phyloP scores from a whole-genome alignment of 2,797 vertebrate genomes.

The Pipistrellus kuhlii region DNA sequence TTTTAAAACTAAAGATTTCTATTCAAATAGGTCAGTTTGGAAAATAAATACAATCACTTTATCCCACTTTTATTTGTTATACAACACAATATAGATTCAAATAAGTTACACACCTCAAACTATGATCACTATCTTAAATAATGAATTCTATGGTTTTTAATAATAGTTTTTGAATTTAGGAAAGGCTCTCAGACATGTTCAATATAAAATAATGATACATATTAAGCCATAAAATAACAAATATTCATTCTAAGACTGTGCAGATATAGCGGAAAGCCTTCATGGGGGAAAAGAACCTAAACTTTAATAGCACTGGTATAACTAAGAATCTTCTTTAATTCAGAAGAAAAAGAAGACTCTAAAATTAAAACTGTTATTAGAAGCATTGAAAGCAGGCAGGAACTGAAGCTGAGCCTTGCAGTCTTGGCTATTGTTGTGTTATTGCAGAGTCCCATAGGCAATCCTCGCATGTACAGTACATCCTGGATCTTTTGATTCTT shows the following conservation, averaged over 20 bases:
- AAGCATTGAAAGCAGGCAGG: constrained; percentile 87
- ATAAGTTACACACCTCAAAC: constrained; percentile 28
- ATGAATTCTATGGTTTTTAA: background rate
- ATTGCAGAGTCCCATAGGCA: constrained; percentile 93
- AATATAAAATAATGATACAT: constrained; percentile 37
- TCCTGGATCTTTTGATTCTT: constrained; percentile 94
- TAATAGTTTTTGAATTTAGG: constrained; percentile 25
- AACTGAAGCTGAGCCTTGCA: constrained; percentile 86
- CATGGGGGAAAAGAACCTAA: background rate
- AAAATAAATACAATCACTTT: background rate
- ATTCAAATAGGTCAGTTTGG: background rate
- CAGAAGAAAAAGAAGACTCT: constrained; percentile 78
- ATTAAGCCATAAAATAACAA: constrained; percentile 16
- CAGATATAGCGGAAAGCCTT: background rate
- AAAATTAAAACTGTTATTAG: constrained; percentile 87
- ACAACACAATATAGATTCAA: background rate
- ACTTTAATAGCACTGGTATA: background rate
- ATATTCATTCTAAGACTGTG: constrained; percentile 12
- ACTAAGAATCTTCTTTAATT: constrained; percentile 73
- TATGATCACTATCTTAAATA: background rate
- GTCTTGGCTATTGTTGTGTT: constrained; percentile 94
- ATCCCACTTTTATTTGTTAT: constrained; percentile 34
- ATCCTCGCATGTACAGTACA: constrained; percentile 91
- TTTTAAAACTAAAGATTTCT: background rate
- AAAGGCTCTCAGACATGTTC: background rate